A percentile compares a stretch with the other conserved stretches of the same genome.
Evolutionary conservation across 2,113 vertebrate genomes (phyloP).

Genomic region (Seriola dumerili): DNA sequence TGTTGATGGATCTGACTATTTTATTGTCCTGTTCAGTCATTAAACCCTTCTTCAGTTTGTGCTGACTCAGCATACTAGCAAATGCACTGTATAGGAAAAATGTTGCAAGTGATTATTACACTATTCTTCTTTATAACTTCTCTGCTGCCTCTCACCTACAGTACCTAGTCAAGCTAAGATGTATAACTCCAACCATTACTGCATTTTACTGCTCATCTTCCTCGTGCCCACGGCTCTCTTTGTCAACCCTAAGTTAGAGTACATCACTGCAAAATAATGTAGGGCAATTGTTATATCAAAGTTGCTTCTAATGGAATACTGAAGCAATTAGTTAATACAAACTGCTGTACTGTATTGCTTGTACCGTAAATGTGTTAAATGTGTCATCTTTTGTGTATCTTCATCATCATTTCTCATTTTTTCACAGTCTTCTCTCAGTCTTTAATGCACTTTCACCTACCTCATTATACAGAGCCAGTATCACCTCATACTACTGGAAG

Average conservation of each 20-base stretch:
- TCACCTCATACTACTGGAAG: conserved; percentile 21
- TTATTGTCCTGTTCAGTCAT: background rate
- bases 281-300: background rate
- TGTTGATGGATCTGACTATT: conserved; percentile 3
- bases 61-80: conserved; percentile 55
- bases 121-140: background rate
- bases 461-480: conserved; percentile 8
- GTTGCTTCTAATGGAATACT: conserved; percentile 4
- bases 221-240: background rate
- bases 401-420: background rate
- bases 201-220: background rate
- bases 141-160: background rate
- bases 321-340: background rate
- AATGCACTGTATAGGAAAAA: conserved; percentile 14
- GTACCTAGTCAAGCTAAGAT: background rate
- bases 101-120: background rate
- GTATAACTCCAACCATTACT: background rate
- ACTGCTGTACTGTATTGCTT: no score
- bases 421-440: background rate
- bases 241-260: background rate
- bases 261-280: background rate
- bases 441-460: background rate
- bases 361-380: background rate
- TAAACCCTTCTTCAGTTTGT: conserved; percentile 14
- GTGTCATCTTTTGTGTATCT: background rate